Base-by-base conservation (phyloP, 2,797 vertebrate species). In the Gymnodraco acuticeps region DNA sequence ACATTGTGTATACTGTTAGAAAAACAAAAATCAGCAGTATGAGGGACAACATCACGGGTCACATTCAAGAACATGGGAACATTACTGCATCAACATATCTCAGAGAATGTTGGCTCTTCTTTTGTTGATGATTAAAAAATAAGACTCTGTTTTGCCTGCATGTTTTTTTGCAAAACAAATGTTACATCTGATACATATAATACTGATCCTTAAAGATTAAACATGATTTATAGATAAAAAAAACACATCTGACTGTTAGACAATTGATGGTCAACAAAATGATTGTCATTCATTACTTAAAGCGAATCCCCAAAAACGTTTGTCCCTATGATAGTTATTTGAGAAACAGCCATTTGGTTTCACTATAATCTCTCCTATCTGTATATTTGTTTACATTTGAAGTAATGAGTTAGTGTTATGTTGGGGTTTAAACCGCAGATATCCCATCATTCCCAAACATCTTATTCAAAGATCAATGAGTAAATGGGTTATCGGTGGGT, bases 21-120 rank as follows among this genome's bases (percentile, higher is more conserved):
- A 84, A 86, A 89, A 89, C 83, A 89, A 92, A 87, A 83, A 65
- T 54, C 72, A 55, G 68, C 23, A 51, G 20, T 64, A 23, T 67
- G 82, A 75, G 70, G 80, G 78, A 82, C 45, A 42, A 42, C 50
- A 51, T 84, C 77, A 71, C 20, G 17, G 62, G 58, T 82, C 68
- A 76, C 55, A 16, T 78, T 87, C 76, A 74, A 43, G 33, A 75
- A 83, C 70, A 80, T 56, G 52, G 65, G 67, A 72, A 77, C 13
- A 50, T 81, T 65, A 50, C 65, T 70, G 43, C 48, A 31, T 23
- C 50, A 46, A 65, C 74, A 17, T 55, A 23, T 80, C 62, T 73
- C 62, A 59, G 62, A 70, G 14, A 60, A 50, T 64, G 15, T 52
- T 46, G 60, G 73, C 45, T 14, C 45, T n/a, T 41, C 17, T 15